Base-by-base conservation (phyloP, 2,888 invertebrate genomes). In the Ecdyonurus torrentis region DNA sequence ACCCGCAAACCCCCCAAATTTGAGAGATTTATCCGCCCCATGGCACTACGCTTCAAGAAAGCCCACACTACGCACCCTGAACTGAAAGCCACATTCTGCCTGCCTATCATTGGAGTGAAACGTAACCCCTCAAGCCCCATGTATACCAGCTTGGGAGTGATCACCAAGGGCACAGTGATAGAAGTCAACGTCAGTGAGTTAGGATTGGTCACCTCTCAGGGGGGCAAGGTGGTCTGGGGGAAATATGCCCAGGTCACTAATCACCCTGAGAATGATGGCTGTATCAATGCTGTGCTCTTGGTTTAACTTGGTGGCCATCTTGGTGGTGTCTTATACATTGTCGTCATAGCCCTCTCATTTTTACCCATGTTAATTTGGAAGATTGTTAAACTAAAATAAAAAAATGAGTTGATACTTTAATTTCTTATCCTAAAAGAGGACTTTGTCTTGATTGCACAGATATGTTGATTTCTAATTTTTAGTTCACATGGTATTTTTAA, bases 11-110 rank as follows among this genome's bases (percentile, higher is more conserved):
- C 99, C 22, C 99, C 98, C 0, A 99, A 99, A 75, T 99, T 94
- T 78, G 99, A 99, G 73, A 81, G 99, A 65, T 99, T 99, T 72
- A 98, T 99, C 66, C 78, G 99, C 62, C 99, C 99, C 0, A 99
- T 98, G 98, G 96, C 88, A 0, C 75, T 98, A 2, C 79, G 98
- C 60, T 96, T 94, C 74, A 96, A 95, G 72, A 96, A 95, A 72
- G 99, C 97, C 2, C 98, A 99, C 75, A 98, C 99, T 0, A 99
- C 99, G 20, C 99, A 99, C 81, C 99, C 99, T 0, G 99, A 99
- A 76, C 75, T 99, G 22, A 98, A 97, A 75, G 96, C 99, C 0
- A 99, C 99, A 0, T 99, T 99, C 76, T 87, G 86, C 74, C 77
- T 99, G 66, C 98, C 98, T 0, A 97, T 99, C 53, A 95, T 99